Evolutionary conservation across 2,113 vertebrate genomes (phyloP).

Genomic region (Acanthochromis polyacanthus): DNA sequence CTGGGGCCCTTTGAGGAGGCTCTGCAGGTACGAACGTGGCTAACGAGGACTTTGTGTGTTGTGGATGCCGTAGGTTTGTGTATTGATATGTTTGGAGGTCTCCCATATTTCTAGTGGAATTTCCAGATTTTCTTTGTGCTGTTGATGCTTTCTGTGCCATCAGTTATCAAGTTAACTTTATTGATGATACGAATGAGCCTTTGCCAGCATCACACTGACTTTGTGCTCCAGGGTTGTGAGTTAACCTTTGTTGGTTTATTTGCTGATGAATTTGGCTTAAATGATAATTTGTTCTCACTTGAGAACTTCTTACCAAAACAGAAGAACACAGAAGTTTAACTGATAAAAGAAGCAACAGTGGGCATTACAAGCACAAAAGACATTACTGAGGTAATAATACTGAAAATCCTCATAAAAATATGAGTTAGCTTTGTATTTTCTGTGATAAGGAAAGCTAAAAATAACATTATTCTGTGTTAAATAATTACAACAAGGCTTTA

Average conservation of each 20-base stretch:
- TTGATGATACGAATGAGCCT: not conserved
- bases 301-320: not conserved
- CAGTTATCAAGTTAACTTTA: not conserved
- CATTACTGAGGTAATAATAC: not conserved
- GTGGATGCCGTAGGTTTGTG: no score
- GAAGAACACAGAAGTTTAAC: not conserved
- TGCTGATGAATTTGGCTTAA: no score
- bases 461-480: not conserved
- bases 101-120: no score
- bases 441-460: not conserved
- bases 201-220: no score
- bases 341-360: not conserved
- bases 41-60: not conserved
- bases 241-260: no score
- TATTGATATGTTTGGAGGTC: not conserved
- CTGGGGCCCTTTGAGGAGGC: conserved; percentile 83
- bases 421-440: not conserved
- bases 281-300: no score
- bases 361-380: not conserved
- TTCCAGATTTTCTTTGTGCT: no score
- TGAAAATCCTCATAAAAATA: not conserved
- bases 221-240: no score
- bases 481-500: not conserved
- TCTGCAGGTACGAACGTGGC: conserved; percentile 67
- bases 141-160: not conserved